Evolutionary conservation across 2,797 vertebrate species (phyloP).

Genomic region (Halcyon badia): DNA sequence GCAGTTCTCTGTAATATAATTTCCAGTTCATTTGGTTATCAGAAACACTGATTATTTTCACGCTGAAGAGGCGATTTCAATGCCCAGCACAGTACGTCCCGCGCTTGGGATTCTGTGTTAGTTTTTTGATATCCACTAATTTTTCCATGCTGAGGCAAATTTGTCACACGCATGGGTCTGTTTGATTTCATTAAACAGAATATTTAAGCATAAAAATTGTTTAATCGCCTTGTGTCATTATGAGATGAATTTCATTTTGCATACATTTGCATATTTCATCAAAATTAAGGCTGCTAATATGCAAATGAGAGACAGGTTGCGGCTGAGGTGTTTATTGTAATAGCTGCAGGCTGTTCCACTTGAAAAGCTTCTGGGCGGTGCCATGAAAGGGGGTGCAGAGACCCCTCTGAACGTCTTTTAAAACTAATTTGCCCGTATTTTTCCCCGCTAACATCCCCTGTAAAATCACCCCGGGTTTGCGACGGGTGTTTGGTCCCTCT

Average conservation of each 20-base stretch:
- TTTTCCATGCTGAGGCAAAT: slow-evolving; percentile 90
- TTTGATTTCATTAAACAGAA: slow-evolving; percentile 99
- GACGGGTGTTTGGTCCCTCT: rapidly evolving
- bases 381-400: slow-evolving; percentile 54
- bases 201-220: slow-evolving; percentile 99
- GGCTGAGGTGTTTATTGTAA: slow-evolving; percentile 96
- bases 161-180: slow-evolving; percentile 91
- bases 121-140: slow-evolving; percentile 88
- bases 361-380: slow-evolving; percentile 84
- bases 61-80: slow-evolving; percentile 59
- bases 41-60: slow-evolving; percentile 47
- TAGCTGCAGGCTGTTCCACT: slow-evolving; percentile 92
- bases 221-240: slow-evolving; percentile 99
- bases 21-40: slow-evolving; percentile 74
- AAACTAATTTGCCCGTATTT: background rate
- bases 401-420: background rate
- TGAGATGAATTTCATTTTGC: slow-evolving; percentile 98
- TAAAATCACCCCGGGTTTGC: rapidly evolving
- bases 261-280: slow-evolving; percentile 97
- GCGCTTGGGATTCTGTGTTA: slow-evolving; percentile 66
- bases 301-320: slow-evolving; percentile 94
- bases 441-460: background rate
- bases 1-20: slow-evolving; percentile 64
- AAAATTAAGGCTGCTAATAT: slow-evolving; percentile 93
- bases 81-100: slow-evolving; percentile 11